phyloP scores from a whole-genome alignment of 2,797 vertebrate genomes.

The Erpetoichthys calabaricus region DNA sequence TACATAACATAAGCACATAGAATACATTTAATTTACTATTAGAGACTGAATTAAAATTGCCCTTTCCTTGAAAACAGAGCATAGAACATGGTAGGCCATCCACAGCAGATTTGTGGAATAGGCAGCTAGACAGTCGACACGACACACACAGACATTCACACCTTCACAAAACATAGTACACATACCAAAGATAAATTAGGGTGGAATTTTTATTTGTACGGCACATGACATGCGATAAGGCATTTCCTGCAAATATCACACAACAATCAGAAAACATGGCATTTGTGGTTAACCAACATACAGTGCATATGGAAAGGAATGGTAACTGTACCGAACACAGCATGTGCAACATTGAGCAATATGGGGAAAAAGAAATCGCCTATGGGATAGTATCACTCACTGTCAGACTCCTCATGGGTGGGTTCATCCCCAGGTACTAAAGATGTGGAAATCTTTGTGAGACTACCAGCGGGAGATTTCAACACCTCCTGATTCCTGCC shows the following conservation, averaged over 20 bases:
- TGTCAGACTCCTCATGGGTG: constrained; percentile 77
- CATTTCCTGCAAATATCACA: constrained; percentile 78
- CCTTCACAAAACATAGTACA: constrained; percentile 66
- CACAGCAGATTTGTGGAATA: constrained; percentile 7
- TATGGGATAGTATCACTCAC: constrained; percentile 48
- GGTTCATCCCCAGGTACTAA: constrained; percentile 62
- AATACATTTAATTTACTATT: too few relatives aligned
- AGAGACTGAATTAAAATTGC: too few relatives aligned
- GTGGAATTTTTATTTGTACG: constrained; percentile 76
- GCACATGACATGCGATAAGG: constrained; percentile 79
- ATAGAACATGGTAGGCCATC: too few relatives aligned
- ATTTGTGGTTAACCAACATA: constrained; percentile 60
- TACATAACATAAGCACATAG: too few relatives aligned
- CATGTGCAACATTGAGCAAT: constrained; percentile 58
- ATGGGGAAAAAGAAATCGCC: constrained; percentile 38
- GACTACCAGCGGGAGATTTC: constrained; percentile 20
- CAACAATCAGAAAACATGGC: constrained; percentile 72
- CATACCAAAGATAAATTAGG: constrained; percentile 78
- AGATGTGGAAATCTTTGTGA: constrained; percentile 41
- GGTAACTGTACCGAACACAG: constrained; percentile 62
- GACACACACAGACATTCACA: constrained; percentile 48
- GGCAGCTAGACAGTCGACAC: constrained; percentile 19
- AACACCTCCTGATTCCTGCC: constrained; percentile 23
- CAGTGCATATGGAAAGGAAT: constrained; percentile 57
- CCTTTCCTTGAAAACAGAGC: too few relatives aligned